Percentiles rank a stretch among this genome's conserved stretches.
phyloP scores from a whole-genome alignment of 2,113 vertebrate genomes.

The Eclectus roratus region DNA sequence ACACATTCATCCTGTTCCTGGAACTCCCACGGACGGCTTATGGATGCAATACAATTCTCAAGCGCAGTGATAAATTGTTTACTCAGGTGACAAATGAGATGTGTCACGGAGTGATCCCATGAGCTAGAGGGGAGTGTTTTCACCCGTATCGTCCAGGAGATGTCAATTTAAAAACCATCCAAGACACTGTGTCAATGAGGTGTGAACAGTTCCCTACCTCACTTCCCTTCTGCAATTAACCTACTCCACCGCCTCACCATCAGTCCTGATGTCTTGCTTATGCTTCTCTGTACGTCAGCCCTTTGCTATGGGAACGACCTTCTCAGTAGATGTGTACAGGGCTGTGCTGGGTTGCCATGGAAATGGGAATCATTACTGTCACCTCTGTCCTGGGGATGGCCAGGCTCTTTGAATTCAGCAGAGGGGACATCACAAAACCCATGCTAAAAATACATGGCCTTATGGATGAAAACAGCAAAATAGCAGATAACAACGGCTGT shows the following conservation, averaged over 20 bases:
- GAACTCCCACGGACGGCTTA: rapidly evolving
- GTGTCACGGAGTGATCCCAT: rapidly evolving
- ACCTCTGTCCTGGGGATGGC: background rate
- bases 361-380: background rate
- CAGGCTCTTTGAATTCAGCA: background rate
- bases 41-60: rapidly evolving
- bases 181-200: rapidly evolving
- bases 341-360: background rate
- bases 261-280: background rate
- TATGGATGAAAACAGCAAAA: rapidly evolving
- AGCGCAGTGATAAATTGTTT: rapidly evolving
- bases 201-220: rapidly evolving
- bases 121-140: background rate
- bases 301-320: background rate
- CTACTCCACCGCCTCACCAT: rapidly evolving
- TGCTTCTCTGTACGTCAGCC: rapidly evolving
- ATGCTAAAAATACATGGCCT: background rate
- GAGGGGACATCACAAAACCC: background rate
- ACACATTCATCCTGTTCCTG: rapidly evolving
- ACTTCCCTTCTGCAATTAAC: background rate
- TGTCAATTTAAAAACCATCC: rapidly evolving
- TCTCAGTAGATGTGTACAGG: rapidly evolving
- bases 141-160: rapidly evolving
- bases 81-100: rapidly evolving
- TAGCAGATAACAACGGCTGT: rapidly evolving